Evolutionary conservation across 2,113 vertebrate genomes (phyloP), one percentile per base, ranked within the genome.

Genomic region (Kryptolebias marmoratus): DNA sequence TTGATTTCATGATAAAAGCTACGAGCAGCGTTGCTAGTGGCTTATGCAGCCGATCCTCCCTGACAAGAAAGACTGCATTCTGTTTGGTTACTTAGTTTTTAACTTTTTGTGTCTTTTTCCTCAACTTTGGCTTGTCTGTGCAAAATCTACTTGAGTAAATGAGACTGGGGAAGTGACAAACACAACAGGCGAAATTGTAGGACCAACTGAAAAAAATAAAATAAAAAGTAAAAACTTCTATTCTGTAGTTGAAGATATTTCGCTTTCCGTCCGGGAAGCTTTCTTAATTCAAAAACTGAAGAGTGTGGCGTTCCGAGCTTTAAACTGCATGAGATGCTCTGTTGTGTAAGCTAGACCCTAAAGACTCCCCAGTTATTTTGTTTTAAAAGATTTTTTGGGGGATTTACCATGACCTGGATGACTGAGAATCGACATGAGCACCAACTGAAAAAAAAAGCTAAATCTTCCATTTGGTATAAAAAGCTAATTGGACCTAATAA

Each of bases 101-200:
- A 4, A 42, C 39, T 8, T 42, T 27, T 49, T 49, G 47, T 31
- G 6, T 52, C 63, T 61, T 57, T 57, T 60, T 65, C 61, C 39
- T 73, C 60, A 82, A 32, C 61, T 85, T 88, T 89, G 83, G 83
- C 73, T 84, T 79, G 78, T 54, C 49, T 71, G 78, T 84, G 77
- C 75, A 88, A 84, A 85, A 82, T 67, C 56, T 78, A 76, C 32
- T 67, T 77, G 32, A 71, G 42, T 63, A 59, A 82, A 62, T 44
- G 55, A 69, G 49, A 71, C 49, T 36, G 36, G 36, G 7, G 7
- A 36, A 44, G 15, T 53, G 30, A 72, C 42, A 78, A 82, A 73
- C 62, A 74, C 39, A 55, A 66, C 11, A 61, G 5, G 39, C 56
- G 50, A 15, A 39, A 47, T 64, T 50, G 36, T 56, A 53, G 13